Evolutionary conservation across 2,888 invertebrate genomes (phyloP).

Genomic region (Agrotis ipsilon): DNA sequence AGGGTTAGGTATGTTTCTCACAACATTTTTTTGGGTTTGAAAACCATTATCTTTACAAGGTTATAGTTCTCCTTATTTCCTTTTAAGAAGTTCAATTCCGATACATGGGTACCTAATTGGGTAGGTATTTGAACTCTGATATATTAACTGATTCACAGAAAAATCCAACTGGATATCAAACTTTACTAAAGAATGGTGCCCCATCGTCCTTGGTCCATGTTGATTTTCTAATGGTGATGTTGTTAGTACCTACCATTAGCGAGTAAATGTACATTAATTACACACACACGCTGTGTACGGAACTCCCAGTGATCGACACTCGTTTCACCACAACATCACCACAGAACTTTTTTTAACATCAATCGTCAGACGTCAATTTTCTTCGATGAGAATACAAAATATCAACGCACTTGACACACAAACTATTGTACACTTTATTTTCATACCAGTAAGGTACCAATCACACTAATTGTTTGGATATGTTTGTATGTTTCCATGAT

Average conservation of each 20-base stretch:
- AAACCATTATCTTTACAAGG: no score
- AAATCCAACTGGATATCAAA: background rate
- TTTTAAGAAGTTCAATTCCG: no score
- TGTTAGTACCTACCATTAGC: conserved; percentile 25
- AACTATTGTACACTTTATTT: conserved; percentile 58
- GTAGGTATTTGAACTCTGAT: background rate
- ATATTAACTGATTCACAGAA: background rate
- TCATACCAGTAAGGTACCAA: conserved; percentile 41
- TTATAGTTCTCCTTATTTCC: no score
- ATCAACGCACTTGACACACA: conserved; percentile 32
- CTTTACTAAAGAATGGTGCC: background rate
- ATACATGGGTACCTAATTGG: background rate
- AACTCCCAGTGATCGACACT: conserved; percentile 49
- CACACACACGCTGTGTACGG: conserved; percentile 48
- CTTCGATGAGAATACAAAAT: conserved; percentile 84
- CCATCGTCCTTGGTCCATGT: background rate
- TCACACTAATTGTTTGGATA: conserved; percentile 16
- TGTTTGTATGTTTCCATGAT: conserved; percentile 51
- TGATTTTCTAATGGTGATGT: background rate
- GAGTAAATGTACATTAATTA: conserved; percentile 29
- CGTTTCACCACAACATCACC: conserved; percentile 25
- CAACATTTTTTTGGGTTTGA: background rate
- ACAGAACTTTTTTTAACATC: conserved; percentile 65
- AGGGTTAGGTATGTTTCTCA: conserved; percentile 39
- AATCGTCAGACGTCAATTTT: conserved; percentile 81